Conservation (phyloP, 2,888 invertebrate species). For the Oeneis ivallda region DNA sequence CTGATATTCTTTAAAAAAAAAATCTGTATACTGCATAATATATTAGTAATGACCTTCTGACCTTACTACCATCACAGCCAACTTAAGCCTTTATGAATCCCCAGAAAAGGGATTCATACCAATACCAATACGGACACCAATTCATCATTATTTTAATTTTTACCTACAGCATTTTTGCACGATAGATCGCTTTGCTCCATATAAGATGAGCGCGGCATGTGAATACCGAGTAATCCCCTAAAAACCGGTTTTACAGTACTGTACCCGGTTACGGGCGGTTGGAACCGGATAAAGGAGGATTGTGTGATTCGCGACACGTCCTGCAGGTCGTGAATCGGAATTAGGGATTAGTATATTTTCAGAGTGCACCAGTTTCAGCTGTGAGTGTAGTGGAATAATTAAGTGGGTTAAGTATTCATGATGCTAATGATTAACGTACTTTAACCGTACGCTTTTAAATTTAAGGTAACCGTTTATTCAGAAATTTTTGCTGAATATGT, state of each 20-base stretch:
- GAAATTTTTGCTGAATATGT: too few species aligned
- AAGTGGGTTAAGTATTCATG: slow-evolving; percentile 27
- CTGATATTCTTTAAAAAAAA: too few species aligned
- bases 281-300: slow-evolving; percentile 62
- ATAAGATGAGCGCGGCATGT: slow-evolving; percentile 29
- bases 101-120: too few species aligned
- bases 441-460: too few species aligned
- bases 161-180: not conserved
- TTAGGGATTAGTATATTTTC: slow-evolving; percentile 47
- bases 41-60: too few species aligned
- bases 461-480: too few species aligned
- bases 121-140: too few species aligned
- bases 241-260: slow-evolving; percentile 13
- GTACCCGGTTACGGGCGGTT: slow-evolving; percentile 40
- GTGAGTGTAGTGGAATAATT: slow-evolving; percentile 40
- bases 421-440: not conserved
- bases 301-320: slow-evolving; percentile 60
- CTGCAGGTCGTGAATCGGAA: slow-evolving; percentile 52
- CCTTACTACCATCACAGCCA: too few species aligned
- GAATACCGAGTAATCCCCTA: slow-evolving; percentile 5
- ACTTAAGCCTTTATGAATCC: too few species aligned
- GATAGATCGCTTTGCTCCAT: not conserved
- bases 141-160: too few species aligned
- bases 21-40: too few species aligned
- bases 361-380: slow-evolving; percentile 42